A percentile compares a stretch with the other conserved stretches of the same genome.
Conservation (phyloP, 1,140 invertebrate species). For the Acarapis woodi region DNA sequence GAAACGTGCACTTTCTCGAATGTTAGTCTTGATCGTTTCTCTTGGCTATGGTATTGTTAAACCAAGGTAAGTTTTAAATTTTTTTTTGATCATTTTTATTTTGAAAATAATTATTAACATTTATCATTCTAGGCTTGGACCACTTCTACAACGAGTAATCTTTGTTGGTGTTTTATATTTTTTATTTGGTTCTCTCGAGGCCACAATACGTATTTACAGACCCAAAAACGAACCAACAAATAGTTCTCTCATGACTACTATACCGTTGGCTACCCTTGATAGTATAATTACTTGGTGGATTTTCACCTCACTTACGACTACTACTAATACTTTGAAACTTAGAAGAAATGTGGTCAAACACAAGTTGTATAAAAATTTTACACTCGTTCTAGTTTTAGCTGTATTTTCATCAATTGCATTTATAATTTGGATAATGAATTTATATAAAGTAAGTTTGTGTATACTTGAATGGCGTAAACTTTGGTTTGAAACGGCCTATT, state of each 20-base stretch:
- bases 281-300: conserved; percentile 40
- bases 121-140: conserved; percentile 44
- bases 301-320: conserved; percentile 44
- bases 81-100: conserved; percentile 1
- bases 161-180: conserved; percentile 51
- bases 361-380: conserved; percentile 66
- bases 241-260: conserved; percentile 36
- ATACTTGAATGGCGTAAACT: conserved; percentile 57
- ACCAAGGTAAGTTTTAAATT: conserved; percentile 26
- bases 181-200: conserved; percentile 44
- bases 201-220: conserved; percentile 37
- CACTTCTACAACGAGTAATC: conserved; percentile 53
- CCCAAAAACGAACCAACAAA: conserved; percentile 31
- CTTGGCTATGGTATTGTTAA: conserved; percentile 84
- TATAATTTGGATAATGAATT: conserved; percentile 63
- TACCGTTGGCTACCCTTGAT: conserved; percentile 32
- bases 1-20: conserved; percentile 59
- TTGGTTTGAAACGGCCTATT: conserved; percentile 74
- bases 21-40: conserved; percentile 74
- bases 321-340: conserved; percentile 52
- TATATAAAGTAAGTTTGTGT: conserved; percentile 32
- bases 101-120: conserved; percentile 9
- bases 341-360: conserved; percentile 58
- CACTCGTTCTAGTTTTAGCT: conserved; percentile 64
- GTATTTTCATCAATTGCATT: conserved; percentile 59